A percentile compares a stretch with the other conserved stretches of the same genome.
These are phyloP conservation scores for Podotricha telesiphe DNA, from an alignment of 2,888 invertebrate species.

Conservation along the genomic window DNA sequence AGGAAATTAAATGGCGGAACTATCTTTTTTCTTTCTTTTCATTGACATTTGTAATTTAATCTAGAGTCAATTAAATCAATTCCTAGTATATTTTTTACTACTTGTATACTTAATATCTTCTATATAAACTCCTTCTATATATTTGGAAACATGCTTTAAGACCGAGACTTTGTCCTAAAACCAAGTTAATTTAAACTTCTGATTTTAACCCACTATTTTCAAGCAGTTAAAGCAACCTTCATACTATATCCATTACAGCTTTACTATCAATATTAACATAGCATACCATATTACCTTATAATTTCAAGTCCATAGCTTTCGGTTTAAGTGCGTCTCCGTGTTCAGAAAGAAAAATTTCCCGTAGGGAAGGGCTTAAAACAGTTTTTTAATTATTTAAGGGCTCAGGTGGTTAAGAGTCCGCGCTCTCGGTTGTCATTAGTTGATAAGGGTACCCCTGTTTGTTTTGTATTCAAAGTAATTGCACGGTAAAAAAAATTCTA, in stretches of 20 bases:
- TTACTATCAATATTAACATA: not conserved
- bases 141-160: not conserved
- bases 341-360: conserved; percentile 33
- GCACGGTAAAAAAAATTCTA: conserved; percentile 37
- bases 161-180: not conserved
- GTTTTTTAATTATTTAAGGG: conserved; percentile 48
- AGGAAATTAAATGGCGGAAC: conserved; percentile 2
- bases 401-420: conserved; percentile 45
- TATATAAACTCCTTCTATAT: no score
- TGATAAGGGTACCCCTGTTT: conserved; percentile 69
- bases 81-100: no score
- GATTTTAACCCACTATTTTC: no score
- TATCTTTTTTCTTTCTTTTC: not conserved
- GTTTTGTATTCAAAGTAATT: conserved; percentile 55
- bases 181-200: no score
- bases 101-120: no score
- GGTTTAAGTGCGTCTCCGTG: conserved; percentile 3
- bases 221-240: no score
- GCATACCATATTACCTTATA: not conserved
- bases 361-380: conserved; percentile 39
- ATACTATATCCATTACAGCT: no score
- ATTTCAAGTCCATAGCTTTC: conserved; percentile 4
- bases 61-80: not conserved
- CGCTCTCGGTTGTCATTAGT: conserved; percentile 63
- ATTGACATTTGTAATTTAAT: not conserved